A percentile compares a stretch with the other conserved stretches of the same genome.
These are phyloP conservation scores for Metallyticus violacea DNA, from an alignment of 2,888 invertebrate species.

Conservation along the genomic window DNA sequence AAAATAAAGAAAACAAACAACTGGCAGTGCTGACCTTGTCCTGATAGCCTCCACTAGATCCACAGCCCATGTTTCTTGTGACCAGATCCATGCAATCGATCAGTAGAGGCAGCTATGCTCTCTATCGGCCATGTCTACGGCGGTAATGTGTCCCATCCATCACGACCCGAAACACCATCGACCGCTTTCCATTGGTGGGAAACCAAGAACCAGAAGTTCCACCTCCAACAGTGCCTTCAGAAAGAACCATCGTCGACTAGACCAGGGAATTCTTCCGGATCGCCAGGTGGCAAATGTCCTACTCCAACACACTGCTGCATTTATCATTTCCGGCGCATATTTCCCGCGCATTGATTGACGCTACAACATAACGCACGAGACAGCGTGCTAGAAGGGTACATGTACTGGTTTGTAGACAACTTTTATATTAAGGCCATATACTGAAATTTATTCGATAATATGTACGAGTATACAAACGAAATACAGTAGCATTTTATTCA, in stretches of 20 bases:
- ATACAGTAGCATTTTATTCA: too few relatives aligned
- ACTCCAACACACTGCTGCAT: background rate
- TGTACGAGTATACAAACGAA: too few relatives aligned
- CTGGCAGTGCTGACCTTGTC: background rate
- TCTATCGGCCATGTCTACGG: background rate
- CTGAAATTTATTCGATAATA: too few relatives aligned
- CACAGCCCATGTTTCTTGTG: slow-evolving; percentile 12
- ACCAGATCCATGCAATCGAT: background rate
- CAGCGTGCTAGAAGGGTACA: background rate
- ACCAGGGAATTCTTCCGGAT: background rate
- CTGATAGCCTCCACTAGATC: background rate
- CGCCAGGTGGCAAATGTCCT: background rate
- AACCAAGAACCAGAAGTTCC: background rate
- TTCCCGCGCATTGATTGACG: background rate
- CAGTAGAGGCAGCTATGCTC: background rate
- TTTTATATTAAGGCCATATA: too few relatives aligned
- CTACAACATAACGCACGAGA: background rate
- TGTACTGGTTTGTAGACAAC: too few relatives aligned
- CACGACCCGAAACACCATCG: background rate
- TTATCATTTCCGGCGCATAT: slow-evolving; percentile 17
- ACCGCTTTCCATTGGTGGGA: background rate
- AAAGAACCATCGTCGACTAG: too few relatives aligned
- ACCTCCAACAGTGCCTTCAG: too few relatives aligned
- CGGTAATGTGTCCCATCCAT: background rate
- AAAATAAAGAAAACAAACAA: too few relatives aligned